Evolutionary conservation across 2,797 vertebrate species (phyloP).

Genomic region (Tolypeutes matacus): DNA sequence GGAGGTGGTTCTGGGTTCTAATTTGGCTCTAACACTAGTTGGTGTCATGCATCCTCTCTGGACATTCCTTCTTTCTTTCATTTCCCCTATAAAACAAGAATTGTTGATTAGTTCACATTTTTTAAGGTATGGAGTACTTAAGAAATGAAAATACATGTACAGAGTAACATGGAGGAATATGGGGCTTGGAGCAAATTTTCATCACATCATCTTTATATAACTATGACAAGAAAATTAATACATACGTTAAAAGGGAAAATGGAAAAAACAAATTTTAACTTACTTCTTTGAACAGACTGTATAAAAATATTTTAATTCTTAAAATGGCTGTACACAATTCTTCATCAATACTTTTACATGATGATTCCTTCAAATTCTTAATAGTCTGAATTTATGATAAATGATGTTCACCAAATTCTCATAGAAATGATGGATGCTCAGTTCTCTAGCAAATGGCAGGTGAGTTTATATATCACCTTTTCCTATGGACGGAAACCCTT

Average conservation of each 20-base stretch:
- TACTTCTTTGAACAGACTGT: conserved; percentile 7
- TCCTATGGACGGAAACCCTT: background rate
- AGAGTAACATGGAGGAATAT: background rate
- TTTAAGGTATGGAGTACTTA: background rate
- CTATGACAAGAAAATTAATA: background rate
- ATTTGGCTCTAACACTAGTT: background rate
- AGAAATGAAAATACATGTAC: background rate
- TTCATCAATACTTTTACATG: conserved; percentile 12
- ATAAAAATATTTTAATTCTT: background rate
- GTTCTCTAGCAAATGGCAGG: background rate
- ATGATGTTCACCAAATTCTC: background rate
- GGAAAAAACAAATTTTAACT: conserved; percentile 4
- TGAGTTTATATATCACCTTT: background rate
- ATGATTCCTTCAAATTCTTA: background rate
- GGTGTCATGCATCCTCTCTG: background rate
- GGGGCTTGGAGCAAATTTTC: background rate
- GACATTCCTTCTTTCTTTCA: background rate
- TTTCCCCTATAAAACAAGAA: background rate
- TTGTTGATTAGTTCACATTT: background rate
- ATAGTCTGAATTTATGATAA: background rate
- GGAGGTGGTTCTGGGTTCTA: background rate
- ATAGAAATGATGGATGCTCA: background rate
- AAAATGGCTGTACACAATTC: background rate
- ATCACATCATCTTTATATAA: background rate
- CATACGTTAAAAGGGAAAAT: conserved; percentile 11